Conservation (phyloP, 2,888 invertebrate species). For the Lottia gigantea region DNA sequence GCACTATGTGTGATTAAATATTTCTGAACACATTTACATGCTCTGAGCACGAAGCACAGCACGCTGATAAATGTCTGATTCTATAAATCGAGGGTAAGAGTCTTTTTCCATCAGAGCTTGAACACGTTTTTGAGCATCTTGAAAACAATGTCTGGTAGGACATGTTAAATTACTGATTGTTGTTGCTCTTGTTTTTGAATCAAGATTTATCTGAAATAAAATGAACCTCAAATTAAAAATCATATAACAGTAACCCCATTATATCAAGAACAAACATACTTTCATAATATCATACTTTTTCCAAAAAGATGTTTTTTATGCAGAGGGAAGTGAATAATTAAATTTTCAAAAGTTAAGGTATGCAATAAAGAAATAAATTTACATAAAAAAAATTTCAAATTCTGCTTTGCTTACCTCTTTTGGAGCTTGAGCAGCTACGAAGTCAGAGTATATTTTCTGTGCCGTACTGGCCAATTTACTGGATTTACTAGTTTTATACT, state of each 20-base stretch:
- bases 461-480: conserved; percentile 67
- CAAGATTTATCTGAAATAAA: conserved; percentile 71
- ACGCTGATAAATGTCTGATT: conserved; percentile 71
- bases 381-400: background rate
- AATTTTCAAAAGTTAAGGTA: too few relatives aligned
- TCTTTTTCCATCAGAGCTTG: conserved; percentile 73
- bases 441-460: conserved; percentile 71
- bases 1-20: too few relatives aligned
- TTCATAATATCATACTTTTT: too few relatives aligned
- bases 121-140: conserved; percentile 71
- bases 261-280: too few relatives aligned
- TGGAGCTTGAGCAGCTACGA: conserved; percentile 71
- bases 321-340: too few relatives aligned
- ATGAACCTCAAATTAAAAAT: too few relatives aligned
- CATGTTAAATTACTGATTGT: conserved; percentile 65
- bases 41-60: background rate
- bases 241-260: too few relatives aligned
- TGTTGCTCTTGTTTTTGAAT: conserved; percentile 69
- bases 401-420: conserved; percentile 68
- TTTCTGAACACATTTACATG: too few relatives aligned
- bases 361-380: too few relatives aligned
- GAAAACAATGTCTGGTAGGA: conserved; percentile 70
- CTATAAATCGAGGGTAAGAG: conserved; percentile 72
- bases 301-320: too few relatives aligned
- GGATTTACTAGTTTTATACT: conserved; percentile 67